Evolutionary conservation across 2,113 vertebrate species (phyloP).

Genomic region (Coreoperca whiteheadi): DNA sequence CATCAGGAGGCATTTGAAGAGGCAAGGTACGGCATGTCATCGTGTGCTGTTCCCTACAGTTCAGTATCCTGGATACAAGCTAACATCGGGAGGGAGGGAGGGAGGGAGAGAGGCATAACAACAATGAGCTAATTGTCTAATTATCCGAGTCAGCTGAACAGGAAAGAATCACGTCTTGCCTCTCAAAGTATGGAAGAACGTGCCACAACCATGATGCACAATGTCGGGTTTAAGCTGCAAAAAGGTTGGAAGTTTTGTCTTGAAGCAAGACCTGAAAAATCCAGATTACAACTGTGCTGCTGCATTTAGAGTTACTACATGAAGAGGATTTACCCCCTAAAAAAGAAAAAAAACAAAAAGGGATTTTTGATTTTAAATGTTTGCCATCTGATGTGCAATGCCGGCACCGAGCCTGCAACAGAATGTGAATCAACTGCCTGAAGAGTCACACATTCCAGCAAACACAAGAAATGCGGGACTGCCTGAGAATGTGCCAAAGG

Average conservation of each 20-base stretch:
- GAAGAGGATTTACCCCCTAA: not conserved
- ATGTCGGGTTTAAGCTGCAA: not conserved
- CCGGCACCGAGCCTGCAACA: not conserved
- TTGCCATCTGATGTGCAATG: not conserved
- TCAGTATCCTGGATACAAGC: conserved; percentile 70
- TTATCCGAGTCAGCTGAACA: conserved; percentile 46
- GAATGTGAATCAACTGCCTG: conserved; percentile 19
- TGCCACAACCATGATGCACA: not conserved
- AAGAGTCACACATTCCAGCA: conserved; percentile 50
- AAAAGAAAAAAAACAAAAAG: not conserved
- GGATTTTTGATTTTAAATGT: not conserved
- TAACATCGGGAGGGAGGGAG: conserved; percentile 21
- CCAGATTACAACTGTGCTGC: not conserved
- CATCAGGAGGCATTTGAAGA: conserved; percentile 19
- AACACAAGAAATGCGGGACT: conserved; percentile 42
- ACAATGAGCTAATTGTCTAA: conserved; percentile 54
- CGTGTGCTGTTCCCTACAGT: conserved; percentile 29
- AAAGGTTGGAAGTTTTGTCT: not conserved
- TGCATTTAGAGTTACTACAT: not conserved
- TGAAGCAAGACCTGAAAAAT: not conserved
- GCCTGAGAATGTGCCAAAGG: conserved; percentile 49
- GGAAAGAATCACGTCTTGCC: conserved; percentile 28
- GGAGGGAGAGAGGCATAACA: conserved; percentile 43
- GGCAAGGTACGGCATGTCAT: conserved; percentile 35
- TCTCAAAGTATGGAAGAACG: not conserved